A percentile compares a stretch with the other conserved stretches of the same genome.
Conservation (phyloP, 64 coral and sea anemone species). For the Actinia equina region DNA sequence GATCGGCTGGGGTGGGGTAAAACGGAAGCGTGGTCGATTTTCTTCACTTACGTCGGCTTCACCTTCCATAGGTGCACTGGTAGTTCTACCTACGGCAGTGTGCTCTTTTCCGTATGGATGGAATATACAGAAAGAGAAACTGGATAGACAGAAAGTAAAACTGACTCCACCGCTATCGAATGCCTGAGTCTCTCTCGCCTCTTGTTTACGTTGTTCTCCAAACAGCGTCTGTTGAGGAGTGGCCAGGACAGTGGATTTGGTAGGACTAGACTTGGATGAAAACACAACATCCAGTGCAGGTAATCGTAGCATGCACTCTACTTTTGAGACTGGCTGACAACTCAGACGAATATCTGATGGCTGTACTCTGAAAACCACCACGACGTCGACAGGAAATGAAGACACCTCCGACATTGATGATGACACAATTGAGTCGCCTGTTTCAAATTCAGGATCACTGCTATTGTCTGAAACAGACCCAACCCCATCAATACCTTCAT, state of each 20-base stretch:
- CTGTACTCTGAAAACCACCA: conserved; percentile 87
- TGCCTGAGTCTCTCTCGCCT: not conserved
- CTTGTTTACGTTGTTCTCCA: conserved; percentile 16
- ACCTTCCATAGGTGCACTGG: conserved; percentile 33
- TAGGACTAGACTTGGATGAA: conserved; percentile 93
- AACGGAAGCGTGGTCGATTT: conserved; percentile 41
- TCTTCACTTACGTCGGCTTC: conserved; percentile 56
- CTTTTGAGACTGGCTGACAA: conserved; percentile 88
- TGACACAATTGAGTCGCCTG: conserved; percentile 77
- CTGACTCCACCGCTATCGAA: conserved; percentile 95
- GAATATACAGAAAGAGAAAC: conserved; percentile 94
- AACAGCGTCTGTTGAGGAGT: not conserved
- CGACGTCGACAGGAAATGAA: conserved; percentile 96
- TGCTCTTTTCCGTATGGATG: conserved; percentile 98
- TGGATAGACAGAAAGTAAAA: conserved; percentile 91
- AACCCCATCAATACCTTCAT: conserved; percentile 59
- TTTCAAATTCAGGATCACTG: conserved; percentile 59
- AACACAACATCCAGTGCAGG: conserved; percentile 88
- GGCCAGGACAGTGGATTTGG: conserved; percentile 39
- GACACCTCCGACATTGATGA: conserved; percentile 94
- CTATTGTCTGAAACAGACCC: conserved; percentile 58
- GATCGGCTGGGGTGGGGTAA: conserved; percentile 69
- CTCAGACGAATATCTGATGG: conserved; percentile 94
- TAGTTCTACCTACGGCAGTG: conserved; percentile 42
- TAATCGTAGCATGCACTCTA: conserved; percentile 93